Evolutionary conservation across 1,140 invertebrate species (phyloP), one percentile per base, ranked within the genome.

Genomic region (Zeugodacus cucurbitae): DNA sequence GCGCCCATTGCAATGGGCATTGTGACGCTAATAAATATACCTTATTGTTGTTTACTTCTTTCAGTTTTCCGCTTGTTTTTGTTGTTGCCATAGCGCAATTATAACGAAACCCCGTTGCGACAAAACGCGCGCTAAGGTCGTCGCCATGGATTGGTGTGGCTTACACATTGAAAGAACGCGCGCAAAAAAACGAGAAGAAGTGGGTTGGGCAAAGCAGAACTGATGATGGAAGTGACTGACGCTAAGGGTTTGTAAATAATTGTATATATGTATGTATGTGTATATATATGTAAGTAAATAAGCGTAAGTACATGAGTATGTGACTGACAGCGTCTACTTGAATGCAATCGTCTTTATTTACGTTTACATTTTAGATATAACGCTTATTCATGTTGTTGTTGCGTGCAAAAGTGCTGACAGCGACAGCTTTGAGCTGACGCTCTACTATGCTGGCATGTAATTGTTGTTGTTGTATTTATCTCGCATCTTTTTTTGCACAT

Each of bases 391-490:
- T 87, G 32, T 17, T 67, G 44, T 87, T 87, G 86, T 48, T 82
- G 41, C 74, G 41, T 82, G 85, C 85, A 59, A 62, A 58, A 59
- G 85, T 86, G 54, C 54, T 62, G 54, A 59, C 85, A 86, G 85
- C 85, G 85, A 58, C 85, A 86, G 74, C 74, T 82, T 82, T 82
- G 74, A 48, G 41, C n/a, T 82, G n/a, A 82, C 74, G 74, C 74
- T 82, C 26, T 22, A 82, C 70, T 14, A 22, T 8, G 1, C 10
- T 54, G 20, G n/a, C 74, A 48, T 37, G 14, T 29, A 58, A n/a
- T 78, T 78, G 2, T 82, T 82, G 14, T 14, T 32, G 22, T 26
- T 22, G 14, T 86, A 59, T 58, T 58, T 59, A 10, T 17, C 17
- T 57, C 41, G 32, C 6, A 44, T 85, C n/a, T n/a, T n/a, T 57